These are phyloP conservation scores for Erithacus rubecula DNA, from an alignment of 2,797 vertebrate genomes.

Conservation along the genomic window DNA sequence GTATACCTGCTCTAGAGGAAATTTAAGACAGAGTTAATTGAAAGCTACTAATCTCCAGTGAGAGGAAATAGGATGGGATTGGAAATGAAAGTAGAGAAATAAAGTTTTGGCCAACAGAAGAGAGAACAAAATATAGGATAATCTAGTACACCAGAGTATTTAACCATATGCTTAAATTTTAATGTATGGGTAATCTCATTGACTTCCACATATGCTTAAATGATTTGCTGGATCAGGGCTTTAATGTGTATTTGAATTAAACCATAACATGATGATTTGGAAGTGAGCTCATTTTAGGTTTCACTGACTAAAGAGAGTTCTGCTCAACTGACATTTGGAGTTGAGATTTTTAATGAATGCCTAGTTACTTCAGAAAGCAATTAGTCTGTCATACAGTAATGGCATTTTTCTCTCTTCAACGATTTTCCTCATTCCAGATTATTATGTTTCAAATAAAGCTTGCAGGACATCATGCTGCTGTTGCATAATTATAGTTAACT, in stretches of 20 bases:
- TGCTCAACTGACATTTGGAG: not conserved
- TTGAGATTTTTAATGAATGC: not conserved
- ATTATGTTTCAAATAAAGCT: not conserved
- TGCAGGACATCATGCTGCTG: not conserved
- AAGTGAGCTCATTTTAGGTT: slow-evolving; percentile 26
- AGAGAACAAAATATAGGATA: not conserved
- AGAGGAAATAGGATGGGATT: not conserved
- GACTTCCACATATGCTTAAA: slow-evolving; percentile 49
- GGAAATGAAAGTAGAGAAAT: not conserved
- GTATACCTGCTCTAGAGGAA: not conserved
- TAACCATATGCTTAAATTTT: slow-evolving; percentile 21
- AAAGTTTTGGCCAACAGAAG: not conserved
- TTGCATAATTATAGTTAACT: not conserved
- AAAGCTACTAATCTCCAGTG: not conserved
- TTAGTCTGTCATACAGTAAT: not conserved
- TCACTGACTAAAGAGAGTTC: not conserved
- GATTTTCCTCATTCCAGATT: not conserved
- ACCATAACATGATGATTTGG: not conserved
- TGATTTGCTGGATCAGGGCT: slow-evolving; percentile 20
- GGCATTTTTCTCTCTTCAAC: not conserved
- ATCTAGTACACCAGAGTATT: not conserved
- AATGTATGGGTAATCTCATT: slow-evolving; percentile 1
- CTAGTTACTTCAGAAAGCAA: slow-evolving; percentile 1
- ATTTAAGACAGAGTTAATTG: not conserved
- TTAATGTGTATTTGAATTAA: slow-evolving; percentile 35